Conservation (phyloP, 37 sponge, comb jelly and placozoan genomes). For the Petrosia ficiformis region DNA sequence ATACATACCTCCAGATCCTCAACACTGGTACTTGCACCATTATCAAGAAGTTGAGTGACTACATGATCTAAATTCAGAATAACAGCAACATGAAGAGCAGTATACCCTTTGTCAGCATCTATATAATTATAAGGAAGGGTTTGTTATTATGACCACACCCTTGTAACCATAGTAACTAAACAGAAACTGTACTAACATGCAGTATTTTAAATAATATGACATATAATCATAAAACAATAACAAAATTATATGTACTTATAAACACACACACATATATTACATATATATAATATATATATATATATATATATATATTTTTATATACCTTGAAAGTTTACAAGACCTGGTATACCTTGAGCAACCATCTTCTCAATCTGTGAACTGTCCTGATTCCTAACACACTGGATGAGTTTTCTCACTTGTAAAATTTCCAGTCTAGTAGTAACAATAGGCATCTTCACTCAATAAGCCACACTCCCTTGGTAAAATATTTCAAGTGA, state of each 20-base stretch:
- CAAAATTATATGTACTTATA: not conserved
- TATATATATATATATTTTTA: too few species aligned
- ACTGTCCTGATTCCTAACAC: constrained; percentile 72
- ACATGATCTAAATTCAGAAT: constrained; percentile 62
- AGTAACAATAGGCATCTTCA: constrained; percentile 76
- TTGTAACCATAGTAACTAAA: not conserved
- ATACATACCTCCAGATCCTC: constrained; percentile 27
- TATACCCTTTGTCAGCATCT: constrained; percentile 81
- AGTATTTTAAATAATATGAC: not conserved
- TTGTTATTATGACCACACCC: not conserved
- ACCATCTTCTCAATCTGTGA: constrained; percentile 77
- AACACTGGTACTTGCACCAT: constrained; percentile 47
- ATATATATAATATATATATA: too few species aligned
- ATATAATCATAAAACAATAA: not conserved
- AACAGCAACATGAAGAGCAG: constrained; percentile 83
- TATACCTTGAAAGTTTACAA: constrained; percentile 83
- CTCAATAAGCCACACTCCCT: not conserved
- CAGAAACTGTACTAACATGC: not conserved
- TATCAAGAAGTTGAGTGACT: constrained; percentile 57
- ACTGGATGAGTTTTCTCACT: constrained; percentile 85
- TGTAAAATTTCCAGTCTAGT: constrained; percentile 86
- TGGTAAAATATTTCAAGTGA: not conserved
- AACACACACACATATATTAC: not conserved
- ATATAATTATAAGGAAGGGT: not conserved
- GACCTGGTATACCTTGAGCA: constrained; percentile 59